Conservation (phyloP, 2,797 vertebrate species). For the Lindbergichthys nudifrons region DNA sequence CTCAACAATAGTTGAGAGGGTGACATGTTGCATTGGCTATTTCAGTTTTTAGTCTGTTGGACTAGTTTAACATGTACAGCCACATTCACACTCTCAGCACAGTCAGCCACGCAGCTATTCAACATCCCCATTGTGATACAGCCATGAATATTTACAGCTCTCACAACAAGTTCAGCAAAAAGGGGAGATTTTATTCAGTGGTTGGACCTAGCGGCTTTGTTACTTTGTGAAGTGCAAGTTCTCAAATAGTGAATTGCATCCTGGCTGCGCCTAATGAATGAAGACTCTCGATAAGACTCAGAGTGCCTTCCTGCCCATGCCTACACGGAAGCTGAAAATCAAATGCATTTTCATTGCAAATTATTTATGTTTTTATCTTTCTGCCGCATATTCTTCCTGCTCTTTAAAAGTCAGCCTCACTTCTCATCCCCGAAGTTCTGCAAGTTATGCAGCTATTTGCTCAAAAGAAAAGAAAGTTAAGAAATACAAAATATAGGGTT, state of each 20-base stretch:
- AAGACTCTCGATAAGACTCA: conserved; percentile 37
- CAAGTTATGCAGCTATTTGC: conserved; percentile 3
- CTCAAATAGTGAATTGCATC: conserved; percentile 44
- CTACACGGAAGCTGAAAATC: conserved; percentile 23
- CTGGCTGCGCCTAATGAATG: conserved; percentile 45
- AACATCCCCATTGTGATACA: conserved; percentile 54
- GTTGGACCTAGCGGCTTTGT: conserved; percentile 50
- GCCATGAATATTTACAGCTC: conserved; percentile 69
- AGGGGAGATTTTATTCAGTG: conserved; percentile 47
- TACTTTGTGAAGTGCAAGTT: conserved; percentile 40
- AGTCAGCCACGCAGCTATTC: conserved; percentile 51
- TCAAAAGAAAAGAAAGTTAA: neutral
- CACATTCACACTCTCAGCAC: conserved; percentile 42
- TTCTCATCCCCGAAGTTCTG: neutral
- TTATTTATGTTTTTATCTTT: conserved; percentile 42
- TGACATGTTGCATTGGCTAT: conserved; percentile 13
- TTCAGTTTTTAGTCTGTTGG: conserved; percentile 16
- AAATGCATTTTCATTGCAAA: conserved; percentile 40
- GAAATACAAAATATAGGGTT: conserved; percentile 20
- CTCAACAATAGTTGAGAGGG: neutral
- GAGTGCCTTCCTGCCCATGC: conserved; percentile 27
- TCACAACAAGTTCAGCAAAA: conserved; percentile 44
- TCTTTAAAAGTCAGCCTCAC: conserved; percentile 7
- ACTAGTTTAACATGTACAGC: conserved; percentile 48
- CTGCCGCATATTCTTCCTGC: conserved; percentile 8